Base-by-base conservation (phyloP, 1,140 invertebrate genomes). In the Lutraria rhynchaena region DNA sequence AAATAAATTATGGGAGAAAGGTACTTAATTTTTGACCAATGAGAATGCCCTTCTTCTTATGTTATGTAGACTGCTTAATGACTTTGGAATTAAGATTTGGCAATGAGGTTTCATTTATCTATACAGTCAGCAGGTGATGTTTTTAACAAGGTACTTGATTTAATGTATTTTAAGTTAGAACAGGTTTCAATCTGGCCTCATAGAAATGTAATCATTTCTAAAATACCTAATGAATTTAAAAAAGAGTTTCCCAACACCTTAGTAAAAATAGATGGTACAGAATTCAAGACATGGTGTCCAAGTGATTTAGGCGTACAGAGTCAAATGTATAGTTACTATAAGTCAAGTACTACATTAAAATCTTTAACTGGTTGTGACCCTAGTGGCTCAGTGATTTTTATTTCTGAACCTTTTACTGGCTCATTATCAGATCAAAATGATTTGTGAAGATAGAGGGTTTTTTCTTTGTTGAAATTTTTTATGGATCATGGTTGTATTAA, bases 311-410 rank as follows among this genome's bases (percentile, higher is more conserved):
- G 51, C 29, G 19, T 83, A 31, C 83, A 84, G 44, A 70, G 70
- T 81, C 85, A 86, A 70, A 49, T 78, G 24, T 86, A 84, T 53
- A 75, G 60, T 78, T 82, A 86, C 41, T 86, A 86, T 46, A 80
- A 84, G 17, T 53, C 44, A 53, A 53, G 27, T 27, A 71, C 44
- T 7, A 67, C 49, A 5, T 29, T 55, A 53, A 75, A 75, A 60
- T 35, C 22, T 80, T 49, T 83, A 35, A 57, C 74, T n/a, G 61
- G 49, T n/a, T 57, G 69, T 49, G 70, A 69, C 37, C 77, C 78
- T 22, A 78, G 55, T 74, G 69, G 82, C 49, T 69, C 69, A 35
- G 70, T 83, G n/a, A 83, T 81, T 1, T 83, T 83, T 60, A 67
- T 83, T 33, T 83, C 67, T 15, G 75, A 81, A 27, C 31, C 81